Base-by-base conservation (phyloP, 2,113 vertebrate species). In the Orycteropus afer region DNA sequence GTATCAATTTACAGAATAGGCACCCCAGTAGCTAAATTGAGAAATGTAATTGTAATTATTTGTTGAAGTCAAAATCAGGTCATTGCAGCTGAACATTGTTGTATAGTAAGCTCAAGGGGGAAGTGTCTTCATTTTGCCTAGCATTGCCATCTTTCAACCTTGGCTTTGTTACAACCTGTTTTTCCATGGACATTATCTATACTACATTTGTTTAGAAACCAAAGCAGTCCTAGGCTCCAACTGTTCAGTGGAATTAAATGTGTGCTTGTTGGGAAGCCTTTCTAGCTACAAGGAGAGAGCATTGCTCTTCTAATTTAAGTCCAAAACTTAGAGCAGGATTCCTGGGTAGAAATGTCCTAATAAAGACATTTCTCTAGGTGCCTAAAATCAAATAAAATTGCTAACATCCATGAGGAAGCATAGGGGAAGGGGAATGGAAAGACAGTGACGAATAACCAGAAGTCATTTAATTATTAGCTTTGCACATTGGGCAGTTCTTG, bases 351-450 rank as follows among this genome's bases (percentile, higher is more conserved):
- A 85, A 81, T 86, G 90, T 97, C 96, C 81, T 78, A 88, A 91
- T 96, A 95, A 95, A 94, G 95, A 95, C 86, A 83, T 76, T 97
- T 98, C 93, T 88, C 10, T 94, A 97, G 95, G 87, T 96, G 90
- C 94, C 97, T 97, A 97, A 94, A 82, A 97, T 98, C 96, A 97
- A 98, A 97, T 98, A 96, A 98, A 97, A 96, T 69, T 97, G 95
- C 96, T 97, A 88, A 93, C 89, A 96, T 32, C 97, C 93, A 80
- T 22, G 80, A 80, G 86, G 91, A 85, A 95, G 27, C 34, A 69
- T 29, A 40, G 29, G 79, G 67, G 67, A 80, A 94, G 95, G 79
- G 29, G 59, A 83, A 77, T 85, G 67, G 93, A 95, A 94, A 92
- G 97, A 97, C 93, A 97, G 86, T 97, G 93, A 91, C 95, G 82